Evolutionary conservation across 2,113 vertebrate genomes (phyloP), one percentile per base, ranked within the genome.

Genomic region (Clarias macrocephalus): DNA sequence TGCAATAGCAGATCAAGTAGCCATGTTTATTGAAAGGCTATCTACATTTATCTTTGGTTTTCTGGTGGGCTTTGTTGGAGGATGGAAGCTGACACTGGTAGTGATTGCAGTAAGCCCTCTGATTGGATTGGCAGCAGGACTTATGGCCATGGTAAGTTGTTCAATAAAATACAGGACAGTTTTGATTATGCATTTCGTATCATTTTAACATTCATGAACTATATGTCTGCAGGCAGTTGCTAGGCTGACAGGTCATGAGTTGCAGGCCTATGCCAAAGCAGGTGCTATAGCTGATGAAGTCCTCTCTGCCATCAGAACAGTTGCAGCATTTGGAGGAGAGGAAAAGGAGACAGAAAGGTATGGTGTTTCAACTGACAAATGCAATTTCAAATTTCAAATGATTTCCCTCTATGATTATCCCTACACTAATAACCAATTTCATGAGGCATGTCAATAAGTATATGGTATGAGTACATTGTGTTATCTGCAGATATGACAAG

Each of bases 81-180:
- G 95, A 8, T 96, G 95, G 95, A 96, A 96, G 91, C 90, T 96
- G 82, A 96, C 95, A 12, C 52, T 95, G 83, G 95, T 96, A 85
- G 92, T 96, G 89, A 90, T 95, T 73, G 92, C 95, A 37, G 95
- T 94, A 37, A 95, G 95, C 86, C 95, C 95, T 1, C 91, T 96
- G 52, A 94, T 96, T 33, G 94, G 94, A 25, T 5, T 95, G 54
- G 95, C 89, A 83, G 94, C 94, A 82, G 95, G 92, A 90, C 91
- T 96, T 1, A 94, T 96, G 94, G 94, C 94, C 19, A 92, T 93
- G 94, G 95, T 96, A 76, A 88, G 90, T 86, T 5, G 18, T 52
- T 68, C 28, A 73, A 15, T 25, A 21, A 33, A 56, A 56, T 28
- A 28, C 65, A 13, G 8, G 52, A 30, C 30, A 25, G 59, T 72